phyloP scores from a whole-genome alignment of 2,888 invertebrate genomes.

The Idaea aversata region DNA sequence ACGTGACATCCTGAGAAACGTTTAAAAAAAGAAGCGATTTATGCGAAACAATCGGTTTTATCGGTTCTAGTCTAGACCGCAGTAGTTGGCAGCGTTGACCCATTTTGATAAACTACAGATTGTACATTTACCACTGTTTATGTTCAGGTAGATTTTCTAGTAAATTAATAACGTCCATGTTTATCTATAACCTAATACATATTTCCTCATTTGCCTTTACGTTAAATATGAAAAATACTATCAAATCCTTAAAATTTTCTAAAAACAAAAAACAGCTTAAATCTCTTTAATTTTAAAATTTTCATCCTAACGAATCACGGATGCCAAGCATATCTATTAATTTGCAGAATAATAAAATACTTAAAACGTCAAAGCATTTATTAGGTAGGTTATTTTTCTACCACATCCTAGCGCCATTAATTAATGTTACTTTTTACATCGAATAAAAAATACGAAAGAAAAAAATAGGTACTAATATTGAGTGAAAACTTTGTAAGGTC shows the following conservation, averaged over 20 bases:
- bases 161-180: not conserved
- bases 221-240: too few relatives aligned
- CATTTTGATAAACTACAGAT: constrained; percentile 76
- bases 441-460: constrained; percentile 3
- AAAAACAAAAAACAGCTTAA: not conserved
- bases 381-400: constrained; percentile 13
- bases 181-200: not conserved
- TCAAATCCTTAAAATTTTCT: not conserved
- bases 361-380: constrained; percentile 20
- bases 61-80: constrained; percentile 49
- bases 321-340: constrained; percentile 17
- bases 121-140: constrained; percentile 52
- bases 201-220: too few relatives aligned
- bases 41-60: constrained; percentile 47
- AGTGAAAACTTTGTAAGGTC: constrained; percentile 74
- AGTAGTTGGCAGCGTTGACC: constrained; percentile 68
- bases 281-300: not conserved
- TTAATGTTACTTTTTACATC: constrained; percentile 21
- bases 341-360: constrained; percentile 17
- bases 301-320: not conserved
- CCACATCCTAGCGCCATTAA: constrained; percentile 16
- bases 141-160: constrained; percentile 38
- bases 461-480: constrained; percentile 29
- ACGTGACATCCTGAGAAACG: not conserved
- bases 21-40: constrained; percentile 36